Percentiles rank a stretch among this genome's conserved stretches.
Conservation (phyloP, 1,140 invertebrate species). For the Atopsyche davidsoni region DNA sequence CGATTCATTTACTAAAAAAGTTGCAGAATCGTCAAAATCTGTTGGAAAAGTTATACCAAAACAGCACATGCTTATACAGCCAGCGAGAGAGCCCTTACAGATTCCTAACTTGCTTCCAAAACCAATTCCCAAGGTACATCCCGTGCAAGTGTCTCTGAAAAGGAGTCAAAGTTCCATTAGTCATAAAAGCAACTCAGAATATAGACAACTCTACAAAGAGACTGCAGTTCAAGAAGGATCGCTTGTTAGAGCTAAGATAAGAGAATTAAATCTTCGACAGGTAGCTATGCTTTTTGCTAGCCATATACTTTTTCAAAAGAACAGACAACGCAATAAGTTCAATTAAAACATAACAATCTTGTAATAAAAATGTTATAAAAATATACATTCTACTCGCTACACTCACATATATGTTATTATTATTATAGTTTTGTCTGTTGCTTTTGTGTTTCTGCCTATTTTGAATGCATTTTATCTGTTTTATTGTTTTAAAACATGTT, state of each 20-base stretch:
- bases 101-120: constrained; percentile 27
- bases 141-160: constrained; percentile 16
- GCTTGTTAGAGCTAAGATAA: constrained; percentile 26
- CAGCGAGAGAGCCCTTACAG: constrained; percentile 23
- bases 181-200: constrained; percentile 19
- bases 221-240: constrained; percentile 18
- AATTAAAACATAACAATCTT: too few relatives aligned
- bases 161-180: constrained; percentile 28
- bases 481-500: too few relatives aligned
- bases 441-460: too few relatives aligned
- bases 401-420: too few relatives aligned
- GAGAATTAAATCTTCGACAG: constrained; percentile 28
- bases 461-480: too few relatives aligned
- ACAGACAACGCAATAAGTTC: too few relatives aligned
- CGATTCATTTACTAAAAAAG: constrained; percentile 4
- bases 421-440: too few relatives aligned
- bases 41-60: constrained; percentile 23
- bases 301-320: too few relatives aligned
- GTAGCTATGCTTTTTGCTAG: too few relatives aligned
- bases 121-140: constrained; percentile 24
- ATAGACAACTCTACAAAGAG: constrained; percentile 9
- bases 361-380: too few relatives aligned
- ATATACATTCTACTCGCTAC: too few relatives aligned
- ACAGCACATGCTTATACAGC: constrained; percentile 25
- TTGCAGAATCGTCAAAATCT: too few relatives aligned